Conservation (phyloP, 2,888 invertebrate genomes). For the Chalcis sispes region DNA sequence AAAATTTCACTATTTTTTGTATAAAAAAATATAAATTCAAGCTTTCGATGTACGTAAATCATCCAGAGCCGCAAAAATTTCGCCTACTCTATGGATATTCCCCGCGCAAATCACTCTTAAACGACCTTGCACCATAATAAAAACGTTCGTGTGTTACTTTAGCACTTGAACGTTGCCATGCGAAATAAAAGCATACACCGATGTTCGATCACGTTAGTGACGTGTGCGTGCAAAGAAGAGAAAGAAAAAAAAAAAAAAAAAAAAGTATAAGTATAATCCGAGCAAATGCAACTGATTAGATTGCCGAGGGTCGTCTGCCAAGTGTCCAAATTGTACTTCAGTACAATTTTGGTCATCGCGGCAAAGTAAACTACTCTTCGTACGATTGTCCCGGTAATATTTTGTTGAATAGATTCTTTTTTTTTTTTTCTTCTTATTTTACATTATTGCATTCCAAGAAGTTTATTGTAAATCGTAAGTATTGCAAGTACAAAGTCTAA, state of each 20-base stretch:
- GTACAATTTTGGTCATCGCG: conserved; percentile 33
- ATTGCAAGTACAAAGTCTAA: background rate
- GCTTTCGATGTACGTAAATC: no score
- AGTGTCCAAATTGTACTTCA: conserved; percentile 11
- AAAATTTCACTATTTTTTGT: no score
- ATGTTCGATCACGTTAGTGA: no score
- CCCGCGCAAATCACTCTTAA: no score
- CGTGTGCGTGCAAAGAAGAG: no score
- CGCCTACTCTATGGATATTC: no score
- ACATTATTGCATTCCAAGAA: background rate
- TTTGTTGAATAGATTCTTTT: background rate
- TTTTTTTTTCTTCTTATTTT: background rate
- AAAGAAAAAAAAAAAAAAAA: conserved; percentile 27
- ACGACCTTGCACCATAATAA: no score
- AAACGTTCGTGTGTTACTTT: no score
- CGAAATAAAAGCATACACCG: no score
- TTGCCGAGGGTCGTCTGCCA: conserved; percentile 40
- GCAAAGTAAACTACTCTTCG: background rate
- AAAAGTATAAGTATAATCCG: conserved; percentile 3
- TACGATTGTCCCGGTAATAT: background rate
- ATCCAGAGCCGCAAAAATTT: no score
- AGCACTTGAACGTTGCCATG: no score
- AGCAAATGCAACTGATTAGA: conserved; percentile 55
- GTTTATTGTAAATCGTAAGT: background rate
- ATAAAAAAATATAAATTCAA: no score